Evolutionary conservation across 2,797 vertebrate species (phyloP).

Genomic region (Sarcoramphus papa): DNA sequence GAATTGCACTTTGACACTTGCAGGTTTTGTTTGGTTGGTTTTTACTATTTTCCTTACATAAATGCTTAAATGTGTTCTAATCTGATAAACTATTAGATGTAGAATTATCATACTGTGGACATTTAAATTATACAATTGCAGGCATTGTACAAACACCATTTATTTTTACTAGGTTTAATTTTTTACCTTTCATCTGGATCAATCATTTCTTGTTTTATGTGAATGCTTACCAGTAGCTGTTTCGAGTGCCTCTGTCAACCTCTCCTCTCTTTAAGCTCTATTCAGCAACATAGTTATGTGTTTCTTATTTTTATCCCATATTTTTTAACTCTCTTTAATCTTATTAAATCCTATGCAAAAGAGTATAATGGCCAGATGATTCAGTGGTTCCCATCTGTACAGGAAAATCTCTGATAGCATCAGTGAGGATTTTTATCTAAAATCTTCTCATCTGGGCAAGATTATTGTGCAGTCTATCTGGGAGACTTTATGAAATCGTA

Average conservation of each 20-base stretch:
- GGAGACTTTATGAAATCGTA: neutral
- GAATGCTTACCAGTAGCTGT: neutral
- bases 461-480: neutral
- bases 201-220: neutral
- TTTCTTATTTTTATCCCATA: neutral
- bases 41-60: neutral
- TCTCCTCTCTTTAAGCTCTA: neutral
- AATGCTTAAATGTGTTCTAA: neutral
- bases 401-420: neutral
- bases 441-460: conserved; percentile 15
- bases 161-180: neutral
- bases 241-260: neutral
- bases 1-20: neutral
- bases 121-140: neutral
- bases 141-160: neutral
- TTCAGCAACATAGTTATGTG: neutral
- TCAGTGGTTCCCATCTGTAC: neutral
- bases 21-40: neutral
- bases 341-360: conserved; percentile 8
- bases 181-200: neutral
- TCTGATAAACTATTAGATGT: neutral
- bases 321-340: conserved; percentile 16
- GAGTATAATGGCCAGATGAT: neutral
- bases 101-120: neutral
- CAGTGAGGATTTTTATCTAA: conserved; percentile 3